Base-by-base conservation (phyloP, 2,797 vertebrate genomes). In the Melopsittacus undulatus region DNA sequence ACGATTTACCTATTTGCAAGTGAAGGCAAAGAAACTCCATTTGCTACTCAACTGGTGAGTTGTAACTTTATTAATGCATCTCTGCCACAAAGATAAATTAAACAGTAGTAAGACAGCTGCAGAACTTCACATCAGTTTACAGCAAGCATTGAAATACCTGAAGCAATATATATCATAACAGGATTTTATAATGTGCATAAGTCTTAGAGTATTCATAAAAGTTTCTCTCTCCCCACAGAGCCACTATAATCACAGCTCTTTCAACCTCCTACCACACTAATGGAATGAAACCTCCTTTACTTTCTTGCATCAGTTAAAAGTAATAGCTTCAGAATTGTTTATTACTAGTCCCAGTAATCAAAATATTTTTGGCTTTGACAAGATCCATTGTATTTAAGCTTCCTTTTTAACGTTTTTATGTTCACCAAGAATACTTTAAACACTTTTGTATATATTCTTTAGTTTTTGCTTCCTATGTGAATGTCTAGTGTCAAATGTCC, bases 31-130 rank as follows among this genome's bases (percentile, higher is more conserved):
- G 64, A 89, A 97, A 91, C 94, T 94, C 68, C 22, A 88, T 74
- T 95, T 94, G 61, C 75, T 85, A 63, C 22, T 80, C 38, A 97
- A 86, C 26, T 69, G 66, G 48, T 62, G 51, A 94, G 61, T 78
- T 61, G 63, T 94, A 88, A 94, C 59, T 95, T 83, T 68, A 96
- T 91, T 95, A 92, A 94, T 75, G 21, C 10, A 93, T 63, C 85
- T 94, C 90, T 87, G 16, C 34, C 83, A 56, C 26, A 49, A 94
- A 93, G 83, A 95, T 90, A 95, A 95, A 95, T 26, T 48, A 45
- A 84, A 63, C 17, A 67, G 32, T 10, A 66, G 54, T 67, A 92
- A 96, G 34, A 72, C 46, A 70, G 63, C 52, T 76, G 27, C 30
- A 82, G 40, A 57, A 93, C 43, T 93, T 76, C 54, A 67, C 3